Percentiles rank a stretch among this genome's conserved stretches.
Evolutionary conservation across 2,888 invertebrate species (phyloP).

Genomic region (Ditylenchus weischeri): DNA sequence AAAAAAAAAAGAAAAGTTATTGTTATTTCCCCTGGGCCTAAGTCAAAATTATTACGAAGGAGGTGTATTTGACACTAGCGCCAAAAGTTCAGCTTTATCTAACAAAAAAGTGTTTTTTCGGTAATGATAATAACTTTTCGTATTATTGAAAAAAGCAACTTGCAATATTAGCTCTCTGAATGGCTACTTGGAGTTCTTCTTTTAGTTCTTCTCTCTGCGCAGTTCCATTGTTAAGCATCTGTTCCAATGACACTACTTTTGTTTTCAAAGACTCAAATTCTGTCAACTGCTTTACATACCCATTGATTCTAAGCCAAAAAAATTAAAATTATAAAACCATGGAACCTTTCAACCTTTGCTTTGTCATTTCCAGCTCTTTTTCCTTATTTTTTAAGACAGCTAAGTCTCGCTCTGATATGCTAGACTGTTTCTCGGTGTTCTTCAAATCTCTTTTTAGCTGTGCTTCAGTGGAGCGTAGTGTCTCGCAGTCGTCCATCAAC

Average conservation of each 20-base stretch:
- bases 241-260: constrained; percentile 21
- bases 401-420: not conserved
- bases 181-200: constrained; percentile 15
- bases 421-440: constrained; percentile 4
- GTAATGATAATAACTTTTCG: too few species aligned
- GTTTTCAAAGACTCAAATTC: constrained; percentile 18
- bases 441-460: constrained; percentile 20
- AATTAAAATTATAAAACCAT: not conserved
- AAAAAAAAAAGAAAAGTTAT: too few species aligned
- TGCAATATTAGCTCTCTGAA: constrained; percentile 24
- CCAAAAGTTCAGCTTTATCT: too few species aligned
- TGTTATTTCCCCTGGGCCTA: too few species aligned
- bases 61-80: too few species aligned
- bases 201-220: constrained; percentile 17
- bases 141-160: too few species aligned
- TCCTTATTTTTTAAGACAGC: constrained; percentile 18
- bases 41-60: too few species aligned
- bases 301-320: constrained; percentile 13
- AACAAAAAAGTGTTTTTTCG: too few species aligned
- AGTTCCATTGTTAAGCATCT: constrained; percentile 17
- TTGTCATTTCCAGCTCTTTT: constrained; percentile 14
- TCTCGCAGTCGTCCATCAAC: constrained; percentile 10
- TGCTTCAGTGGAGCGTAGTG: not conserved
- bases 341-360: constrained; percentile 9
- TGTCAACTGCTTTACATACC: constrained; percentile 17